Base-by-base conservation (phyloP, 1,140 invertebrate genomes). In the Tribolium madens region DNA sequence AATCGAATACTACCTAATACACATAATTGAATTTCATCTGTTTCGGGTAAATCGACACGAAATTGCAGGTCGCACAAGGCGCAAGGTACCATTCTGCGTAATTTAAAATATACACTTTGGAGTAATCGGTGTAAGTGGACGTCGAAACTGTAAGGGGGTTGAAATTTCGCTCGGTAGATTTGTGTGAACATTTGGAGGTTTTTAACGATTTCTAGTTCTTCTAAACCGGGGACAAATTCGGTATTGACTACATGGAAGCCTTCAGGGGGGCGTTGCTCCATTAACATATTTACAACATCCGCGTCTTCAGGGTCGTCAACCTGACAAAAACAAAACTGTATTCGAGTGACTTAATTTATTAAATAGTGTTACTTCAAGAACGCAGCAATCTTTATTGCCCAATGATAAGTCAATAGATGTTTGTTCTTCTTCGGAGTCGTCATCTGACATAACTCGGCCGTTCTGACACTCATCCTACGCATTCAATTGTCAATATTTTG, bases 161-260 rank as follows among this genome's bases (percentile, higher is more conserved):
- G 88, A 10, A 95, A 89, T 82, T 93, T 93, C 0, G 91, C 90
- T 47, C 94, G 88, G 86, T 92, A 95, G 13, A 96, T 91, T 87
- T 95, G 93, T 0, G 92, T 94, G 83, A 97, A 96, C 93, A 96
- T 96, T 87, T 97, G 93, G 42, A 96, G 85, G 86, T 95, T 95
- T 79, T 90, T 90, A 0, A 92, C 90, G 33, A 91, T 89, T 78
- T 92, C 91, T 42, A 91, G 84, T 76, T 91, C 89, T 31, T 91
- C 88, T 69, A 94, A 86, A 0, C 94, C 95, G 5, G 94, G 94
- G 52, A 95, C 90, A 14, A 87, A 88, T 85, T 96, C 93, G 0
- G 93, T 95, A 84, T 94, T 96, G n/a, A 94, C 94, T 46, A 96
- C 89, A 72, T 95, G 90, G 83, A 96, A 94, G 76, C 93, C 94